Evolutionary conservation across 2,888 invertebrate species (phyloP), one percentile per base, ranked within the genome.

Genomic region (Galeruca laticollis): DNA sequence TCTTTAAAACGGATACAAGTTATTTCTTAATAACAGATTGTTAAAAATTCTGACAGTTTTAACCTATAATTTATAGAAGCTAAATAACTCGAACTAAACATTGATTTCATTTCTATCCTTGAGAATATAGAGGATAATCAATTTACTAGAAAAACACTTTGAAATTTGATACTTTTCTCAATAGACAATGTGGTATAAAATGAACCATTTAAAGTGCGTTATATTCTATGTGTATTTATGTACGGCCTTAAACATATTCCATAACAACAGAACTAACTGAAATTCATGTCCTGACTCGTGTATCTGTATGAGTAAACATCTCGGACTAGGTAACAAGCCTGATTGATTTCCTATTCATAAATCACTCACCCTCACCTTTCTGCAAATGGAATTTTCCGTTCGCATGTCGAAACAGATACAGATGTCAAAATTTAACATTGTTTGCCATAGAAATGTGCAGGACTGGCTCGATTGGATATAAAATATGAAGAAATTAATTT

Each of bases 311-410:
- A 9, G 8, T 40, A 40, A 43, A 63, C 63, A 64, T 64, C 56
- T 64, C 64, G 64, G 31, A 56, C 56, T 64, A 56, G 64, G 54
- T 64, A 64, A 64, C 64, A 64, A 64, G 64, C 64, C 31, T 64
- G 64, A 64, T 64, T 64, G 64, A 64, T 64, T 64, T 54, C 64
- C 64, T 20, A 64, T 64, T 64, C 64, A 64, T 64, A 64, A 64
- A 64, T 64, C 64, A 64, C 64, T 56, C 64, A 43, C 63, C 37
- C 51, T 57, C 52, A 63, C 63, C 68, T 69, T 69, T 63, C 59
- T 57, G 51, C 63, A 63, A 69, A 63, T 51, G 68, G 51, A 69
- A 65, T 61, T 70, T 65, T 70, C 61, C 60, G 61, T 67, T 59
- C 59, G 61, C 57, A 65, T 57, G 60, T 61, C 47, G 62, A 66